Evolutionary conservation across 2,113 vertebrate species (phyloP).

Genomic region (Anthoscopus minutus): DNA sequence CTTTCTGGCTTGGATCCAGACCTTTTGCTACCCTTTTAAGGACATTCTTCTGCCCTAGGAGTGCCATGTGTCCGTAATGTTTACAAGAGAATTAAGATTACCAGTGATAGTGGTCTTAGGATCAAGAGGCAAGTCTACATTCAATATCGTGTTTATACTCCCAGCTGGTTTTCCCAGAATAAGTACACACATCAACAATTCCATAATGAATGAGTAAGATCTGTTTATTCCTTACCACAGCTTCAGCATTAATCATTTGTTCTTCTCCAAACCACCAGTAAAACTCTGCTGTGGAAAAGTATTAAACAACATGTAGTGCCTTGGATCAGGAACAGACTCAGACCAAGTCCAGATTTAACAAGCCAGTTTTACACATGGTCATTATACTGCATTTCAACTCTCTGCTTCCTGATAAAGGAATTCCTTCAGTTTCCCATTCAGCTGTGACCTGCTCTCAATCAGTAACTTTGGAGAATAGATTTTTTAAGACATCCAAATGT

Average conservation of each 20-base stretch:
- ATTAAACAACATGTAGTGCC: neutral
- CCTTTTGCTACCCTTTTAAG: slow-evolving; percentile 6
- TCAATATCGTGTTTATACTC: slow-evolving; percentile 21
- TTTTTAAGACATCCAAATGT: neutral
- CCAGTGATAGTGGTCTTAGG: neutral
- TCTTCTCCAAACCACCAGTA: slow-evolving; percentile 11
- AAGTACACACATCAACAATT: slow-evolving; percentile 34
- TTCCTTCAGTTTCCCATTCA: neutral
- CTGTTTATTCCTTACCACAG: slow-evolving; percentile 46
- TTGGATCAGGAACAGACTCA: neutral
- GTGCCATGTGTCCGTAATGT: neutral
- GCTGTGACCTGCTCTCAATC: neutral
- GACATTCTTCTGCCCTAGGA: neutral
- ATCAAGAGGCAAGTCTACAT: slow-evolving; percentile 44
- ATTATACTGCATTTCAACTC: neutral
- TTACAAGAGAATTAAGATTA: slow-evolving; percentile 26
- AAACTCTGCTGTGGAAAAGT: neutral
- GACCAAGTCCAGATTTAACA: neutral
- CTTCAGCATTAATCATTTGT: slow-evolving; percentile 16
- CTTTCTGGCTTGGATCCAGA: neutral
- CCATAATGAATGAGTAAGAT: slow-evolving; percentile 25
- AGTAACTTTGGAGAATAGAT: neutral
- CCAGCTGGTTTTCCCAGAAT: slow-evolving; percentile 6
- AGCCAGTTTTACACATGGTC: neutral
- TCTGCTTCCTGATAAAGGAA: neutral